phyloP scores from a whole-genome alignment of 2,888 invertebrate genomes.

The Carabus problematicus region DNA sequence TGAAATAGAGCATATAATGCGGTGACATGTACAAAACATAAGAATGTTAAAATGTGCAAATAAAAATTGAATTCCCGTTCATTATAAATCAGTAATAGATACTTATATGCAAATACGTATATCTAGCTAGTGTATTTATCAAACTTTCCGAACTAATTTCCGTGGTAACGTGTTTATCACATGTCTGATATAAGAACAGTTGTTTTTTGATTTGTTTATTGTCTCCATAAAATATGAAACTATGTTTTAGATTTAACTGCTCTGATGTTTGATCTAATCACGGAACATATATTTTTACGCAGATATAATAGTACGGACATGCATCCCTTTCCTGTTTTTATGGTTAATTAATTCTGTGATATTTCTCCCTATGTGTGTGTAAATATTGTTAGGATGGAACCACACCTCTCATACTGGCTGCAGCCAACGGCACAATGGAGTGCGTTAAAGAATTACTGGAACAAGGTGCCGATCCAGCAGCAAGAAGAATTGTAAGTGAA shows the following conservation, averaged over 20 bases:
- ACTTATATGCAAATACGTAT: no score
- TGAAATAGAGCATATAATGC: background rate
- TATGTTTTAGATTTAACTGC: no score
- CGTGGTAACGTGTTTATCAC: no score
- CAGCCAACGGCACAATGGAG: slow-evolving; percentile 88
- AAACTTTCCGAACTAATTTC: no score
- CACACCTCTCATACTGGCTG: slow-evolving; percentile 89
- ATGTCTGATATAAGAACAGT: no score
- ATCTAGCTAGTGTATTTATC: background rate
- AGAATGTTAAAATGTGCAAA: background rate
- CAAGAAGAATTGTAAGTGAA: slow-evolving; percentile 74
- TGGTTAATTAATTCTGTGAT: slow-evolving; percentile 7
- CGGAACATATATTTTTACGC: no score
- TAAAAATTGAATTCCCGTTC: background rate
- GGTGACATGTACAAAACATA: background rate
- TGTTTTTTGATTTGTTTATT: no score
- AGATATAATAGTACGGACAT: background rate
- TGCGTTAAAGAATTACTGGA: slow-evolving; percentile 87
- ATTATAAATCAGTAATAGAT: background rate
- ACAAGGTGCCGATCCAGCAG: slow-evolving; percentile 90
- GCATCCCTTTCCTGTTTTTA: slow-evolving; percentile 16
- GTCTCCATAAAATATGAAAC: no score
- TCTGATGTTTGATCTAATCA: no score
- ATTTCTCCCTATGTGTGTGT: slow-evolving; percentile 15
- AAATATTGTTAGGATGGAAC: slow-evolving; percentile 82